Evolutionary conservation across 2,797 vertebrate species (phyloP).

Genomic region (Cacajao melanocephalus): DNA sequence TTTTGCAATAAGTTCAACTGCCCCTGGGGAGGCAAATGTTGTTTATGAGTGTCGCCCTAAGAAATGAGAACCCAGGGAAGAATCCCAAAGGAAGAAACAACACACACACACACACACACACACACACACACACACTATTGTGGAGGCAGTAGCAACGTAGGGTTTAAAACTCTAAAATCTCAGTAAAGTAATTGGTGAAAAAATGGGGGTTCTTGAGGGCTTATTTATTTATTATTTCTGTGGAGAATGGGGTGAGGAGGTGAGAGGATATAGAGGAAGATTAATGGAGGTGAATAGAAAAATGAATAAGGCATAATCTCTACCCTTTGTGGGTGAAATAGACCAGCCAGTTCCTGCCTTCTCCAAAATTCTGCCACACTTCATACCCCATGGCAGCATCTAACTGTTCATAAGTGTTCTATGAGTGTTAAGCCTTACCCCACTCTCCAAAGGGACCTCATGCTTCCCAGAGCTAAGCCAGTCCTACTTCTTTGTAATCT

Average conservation of each 20-base stretch:
- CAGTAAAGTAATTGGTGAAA: background rate
- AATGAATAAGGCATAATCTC: background rate
- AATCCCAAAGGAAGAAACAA: background rate
- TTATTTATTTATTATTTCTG: conserved; percentile 8
- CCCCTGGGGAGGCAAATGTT: background rate
- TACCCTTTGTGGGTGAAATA: accelerated
- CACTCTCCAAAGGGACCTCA: background rate
- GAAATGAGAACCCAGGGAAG: background rate
- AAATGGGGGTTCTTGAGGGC: background rate
- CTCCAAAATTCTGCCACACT: background rate
- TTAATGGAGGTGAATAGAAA: background rate
- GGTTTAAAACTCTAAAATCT: background rate
- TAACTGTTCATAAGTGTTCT: background rate
- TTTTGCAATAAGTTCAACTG: background rate
- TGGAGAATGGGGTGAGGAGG: background rate
- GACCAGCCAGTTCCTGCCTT: background rate
- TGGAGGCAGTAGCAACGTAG: background rate
- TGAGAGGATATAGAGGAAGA: background rate
- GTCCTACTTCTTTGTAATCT: background rate
- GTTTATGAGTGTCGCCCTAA: background rate
- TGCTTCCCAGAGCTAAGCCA: background rate
- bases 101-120: background rate
- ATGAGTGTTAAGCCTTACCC: background rate
- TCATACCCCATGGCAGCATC: accelerated
- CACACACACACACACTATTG: background rate